Conservation (phyloP, 2,888 invertebrate genomes). For the Rhabditoides inermis region DNA sequence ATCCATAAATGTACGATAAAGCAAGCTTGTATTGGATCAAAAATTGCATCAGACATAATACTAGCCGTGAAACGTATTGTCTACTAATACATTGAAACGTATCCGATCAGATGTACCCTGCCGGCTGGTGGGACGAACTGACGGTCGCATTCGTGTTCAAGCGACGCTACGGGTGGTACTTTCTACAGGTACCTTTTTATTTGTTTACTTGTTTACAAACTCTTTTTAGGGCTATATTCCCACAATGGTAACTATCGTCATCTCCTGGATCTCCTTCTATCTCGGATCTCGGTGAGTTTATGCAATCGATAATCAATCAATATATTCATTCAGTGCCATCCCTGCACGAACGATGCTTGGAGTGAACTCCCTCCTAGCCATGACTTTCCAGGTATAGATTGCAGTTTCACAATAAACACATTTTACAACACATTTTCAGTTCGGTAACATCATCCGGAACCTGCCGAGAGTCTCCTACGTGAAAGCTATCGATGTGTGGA, state of each 20-base stretch:
- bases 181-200: constrained; percentile 37
- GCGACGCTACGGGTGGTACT: constrained; percentile 52
- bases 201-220: not conserved
- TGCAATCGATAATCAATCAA: not conserved
- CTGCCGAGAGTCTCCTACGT: constrained; percentile 52
- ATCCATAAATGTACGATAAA: no score
- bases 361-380: constrained; percentile 51
- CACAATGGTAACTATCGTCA: constrained; percentile 52
- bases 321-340: constrained; percentile 40
- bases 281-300: constrained; percentile 42
- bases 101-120: constrained; percentile 45
- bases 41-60: no score
- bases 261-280: constrained; percentile 52
- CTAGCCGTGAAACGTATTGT: no score
- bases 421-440: no score
- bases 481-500: constrained; percentile 50
- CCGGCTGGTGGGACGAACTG: constrained; percentile 53
- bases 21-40: no score
- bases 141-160: constrained; percentile 50
- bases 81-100: no score
- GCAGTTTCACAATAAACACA: no score
- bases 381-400: no score
- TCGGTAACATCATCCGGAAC: constrained; percentile 52
- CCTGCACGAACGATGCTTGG: constrained; percentile 53
- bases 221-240: constrained; percentile 40